Base-by-base conservation (phyloP, 2,888 invertebrate species). In the Meiosimyza decipiens region DNA sequence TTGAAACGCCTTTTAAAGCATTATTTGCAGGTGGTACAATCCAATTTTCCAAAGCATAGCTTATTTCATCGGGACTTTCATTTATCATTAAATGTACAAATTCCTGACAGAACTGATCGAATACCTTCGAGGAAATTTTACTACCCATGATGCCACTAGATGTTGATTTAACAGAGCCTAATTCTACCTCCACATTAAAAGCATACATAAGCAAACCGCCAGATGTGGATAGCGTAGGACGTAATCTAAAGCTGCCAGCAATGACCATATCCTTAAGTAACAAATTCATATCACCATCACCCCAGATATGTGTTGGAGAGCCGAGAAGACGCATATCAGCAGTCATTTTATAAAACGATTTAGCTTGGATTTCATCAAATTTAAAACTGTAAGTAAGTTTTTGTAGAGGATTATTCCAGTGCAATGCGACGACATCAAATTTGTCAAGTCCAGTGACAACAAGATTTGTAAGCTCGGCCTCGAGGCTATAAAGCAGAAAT, bases 331-430 rank as follows among this genome's bases (percentile, higher is more conserved):
- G 67, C 0, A 75, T 70, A 11, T 78, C 51, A 2, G 82, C 72
- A 18, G 82, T 73, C 6, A 85, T 69, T 49, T 79, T 78, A 69
- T 84, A 85, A n/a, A 65, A 33, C 33, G 82, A 78, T 5, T 72
- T 74, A 0, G 82, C 16, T 3, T 73, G 66, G 6, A 86, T 71
- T 6, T 80, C 74, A 2, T 79, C 80, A 52, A 85, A 85, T 11
- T 74, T 81, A 0, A 86, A 77, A 54, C 85, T 83, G 54, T 82
- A 85, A 9, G 78, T 80, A 6, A 83, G 71, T 49, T 79, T 83
- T 9, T 82, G 80, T 0, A 80, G 68, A 0, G 81, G 16, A 57
- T 82, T 80, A 71, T 74, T 82, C 78, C 82, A 84, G 40, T 78
- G 75, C 3, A 86, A 77, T 47, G 77, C 71, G 2, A 72, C 72